Evolutionary conservation across 2,113 vertebrate species (phyloP).

Genomic region (Chlorodrepanis virens): DNA sequence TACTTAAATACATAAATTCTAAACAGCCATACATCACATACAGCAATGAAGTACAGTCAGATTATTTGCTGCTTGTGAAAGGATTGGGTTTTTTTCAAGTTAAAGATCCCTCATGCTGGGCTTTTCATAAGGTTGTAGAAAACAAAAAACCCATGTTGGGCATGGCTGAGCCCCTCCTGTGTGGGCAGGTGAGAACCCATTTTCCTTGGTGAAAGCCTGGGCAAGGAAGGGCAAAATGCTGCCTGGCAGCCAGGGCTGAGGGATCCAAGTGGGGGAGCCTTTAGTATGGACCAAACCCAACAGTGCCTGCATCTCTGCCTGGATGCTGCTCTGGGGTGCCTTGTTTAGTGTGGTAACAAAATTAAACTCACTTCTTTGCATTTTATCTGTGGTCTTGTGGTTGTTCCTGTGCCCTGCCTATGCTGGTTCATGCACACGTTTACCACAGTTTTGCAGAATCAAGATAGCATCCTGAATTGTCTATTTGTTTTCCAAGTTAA

Average conservation of each 20-base stretch:
- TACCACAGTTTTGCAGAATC: background rate
- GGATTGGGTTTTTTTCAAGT: background rate
- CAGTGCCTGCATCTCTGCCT: background rate
- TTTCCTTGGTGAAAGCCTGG: background rate
- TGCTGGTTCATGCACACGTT: background rate
- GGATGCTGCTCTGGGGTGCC: background rate
- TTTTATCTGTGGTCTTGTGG: background rate
- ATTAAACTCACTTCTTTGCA: background rate
- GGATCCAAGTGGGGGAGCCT: background rate
- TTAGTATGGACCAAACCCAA: background rate
- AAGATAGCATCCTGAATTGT: background rate
- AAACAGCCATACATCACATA: background rate
- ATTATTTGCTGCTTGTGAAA: background rate
- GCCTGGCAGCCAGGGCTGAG: background rate
- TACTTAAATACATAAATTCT: background rate
- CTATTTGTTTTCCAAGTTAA: background rate
- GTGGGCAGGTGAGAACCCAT: accelerated
- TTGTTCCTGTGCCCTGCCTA: background rate
- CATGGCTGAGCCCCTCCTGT: too few species aligned
- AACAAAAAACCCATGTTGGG: background rate
- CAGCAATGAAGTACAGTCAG: background rate
- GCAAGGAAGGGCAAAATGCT: accelerated
- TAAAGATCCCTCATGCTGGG: background rate
- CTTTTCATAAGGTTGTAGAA: background rate
- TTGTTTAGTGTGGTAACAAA: background rate